Conservation (phyloP, 2,888 invertebrate species). For the Sesamia inferens region DNA sequence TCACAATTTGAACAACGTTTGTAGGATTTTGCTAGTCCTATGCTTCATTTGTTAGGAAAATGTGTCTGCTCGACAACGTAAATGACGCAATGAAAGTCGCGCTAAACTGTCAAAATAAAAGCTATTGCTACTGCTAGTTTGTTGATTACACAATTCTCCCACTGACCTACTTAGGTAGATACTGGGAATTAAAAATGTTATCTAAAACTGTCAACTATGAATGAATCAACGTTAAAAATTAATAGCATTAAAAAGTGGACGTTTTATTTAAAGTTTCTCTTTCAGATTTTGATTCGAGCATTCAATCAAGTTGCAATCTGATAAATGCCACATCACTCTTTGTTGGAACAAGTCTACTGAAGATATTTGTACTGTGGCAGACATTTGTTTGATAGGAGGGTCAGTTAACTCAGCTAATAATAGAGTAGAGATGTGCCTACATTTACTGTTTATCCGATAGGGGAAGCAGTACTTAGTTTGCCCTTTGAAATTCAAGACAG, state of each 20-base stretch:
- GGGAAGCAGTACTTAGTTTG: slow-evolving; percentile 42
- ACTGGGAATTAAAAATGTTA: too few relatives aligned
- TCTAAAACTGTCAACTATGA: background rate
- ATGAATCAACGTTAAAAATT: background rate
- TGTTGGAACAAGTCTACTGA: slow-evolving; percentile 31
- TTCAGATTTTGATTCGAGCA: background rate
- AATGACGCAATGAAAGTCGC: too few relatives aligned
- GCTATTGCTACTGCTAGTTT: too few relatives aligned
- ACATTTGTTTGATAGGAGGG: slow-evolving; percentile 60
- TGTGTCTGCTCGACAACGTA: too few relatives aligned
- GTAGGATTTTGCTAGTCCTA: too few relatives aligned
- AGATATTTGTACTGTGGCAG: slow-evolving; percentile 4
- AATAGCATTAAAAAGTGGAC: background rate
- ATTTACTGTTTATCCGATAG: slow-evolving; percentile 52
- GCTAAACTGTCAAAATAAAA: too few relatives aligned
- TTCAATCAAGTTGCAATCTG: slow-evolving; percentile 18
- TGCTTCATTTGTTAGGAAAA: too few relatives aligned
- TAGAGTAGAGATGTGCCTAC: slow-evolving; percentile 57
- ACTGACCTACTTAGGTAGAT: too few relatives aligned
- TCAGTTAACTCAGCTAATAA: slow-evolving; percentile 68
- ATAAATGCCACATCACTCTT: background rate
- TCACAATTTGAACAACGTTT: too few relatives aligned
- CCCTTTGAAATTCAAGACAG: slow-evolving; percentile 59
- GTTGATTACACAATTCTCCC: too few relatives aligned
- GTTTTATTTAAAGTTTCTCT: background rate